phyloP scores from a whole-genome alignment of 2,888 invertebrate genomes.

The Ectropis crepuscularia region DNA sequence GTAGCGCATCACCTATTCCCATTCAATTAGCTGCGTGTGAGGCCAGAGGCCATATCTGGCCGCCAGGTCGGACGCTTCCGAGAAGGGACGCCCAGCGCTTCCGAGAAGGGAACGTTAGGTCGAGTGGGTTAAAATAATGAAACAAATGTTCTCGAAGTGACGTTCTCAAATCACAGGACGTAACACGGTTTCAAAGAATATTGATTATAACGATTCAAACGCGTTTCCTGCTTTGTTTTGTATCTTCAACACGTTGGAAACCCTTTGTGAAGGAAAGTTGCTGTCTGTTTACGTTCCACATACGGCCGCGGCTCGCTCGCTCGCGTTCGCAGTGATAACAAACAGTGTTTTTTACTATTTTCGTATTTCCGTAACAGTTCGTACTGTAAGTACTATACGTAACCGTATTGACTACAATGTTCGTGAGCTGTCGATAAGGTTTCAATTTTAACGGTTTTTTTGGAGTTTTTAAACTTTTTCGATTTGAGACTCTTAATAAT shows the following conservation, averaged over 20 bases:
- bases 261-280: constrained; percentile 26
- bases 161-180: background rate
- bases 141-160: background rate
- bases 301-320: constrained; percentile 10
- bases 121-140: background rate
- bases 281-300: constrained; percentile 17
- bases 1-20: no score
- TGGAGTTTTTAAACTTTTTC: no score
- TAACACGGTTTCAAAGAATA: background rate
- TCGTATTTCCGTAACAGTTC: constrained; percentile 2
- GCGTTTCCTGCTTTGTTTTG: constrained; percentile 10
- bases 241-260: constrained; percentile 21
- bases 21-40: no score
- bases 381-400: background rate
- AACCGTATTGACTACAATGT: background rate
- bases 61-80: no score
- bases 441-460: no score
- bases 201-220: background rate
- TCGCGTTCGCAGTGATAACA: constrained; percentile 18
- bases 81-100: no score
- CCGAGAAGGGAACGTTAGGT: no score
- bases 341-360: constrained; percentile 18
- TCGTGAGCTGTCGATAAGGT: no score
- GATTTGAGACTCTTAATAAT: no score
- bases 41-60: no score